These are phyloP conservation scores for Dynastes hyllus DNA, from an alignment of 2,888 invertebrate genomes.

Conservation along the genomic window DNA sequence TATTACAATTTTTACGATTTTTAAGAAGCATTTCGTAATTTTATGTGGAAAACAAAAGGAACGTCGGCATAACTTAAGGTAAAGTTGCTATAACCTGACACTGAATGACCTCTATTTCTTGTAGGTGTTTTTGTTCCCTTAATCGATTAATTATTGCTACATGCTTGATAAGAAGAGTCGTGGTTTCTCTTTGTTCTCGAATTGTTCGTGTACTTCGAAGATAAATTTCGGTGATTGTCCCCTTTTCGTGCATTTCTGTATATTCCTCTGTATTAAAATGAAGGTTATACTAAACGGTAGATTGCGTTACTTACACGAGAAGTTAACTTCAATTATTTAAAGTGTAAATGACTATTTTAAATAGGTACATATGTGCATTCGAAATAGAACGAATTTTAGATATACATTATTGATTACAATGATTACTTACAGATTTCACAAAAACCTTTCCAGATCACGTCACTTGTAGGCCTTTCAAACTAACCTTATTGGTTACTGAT, in stretches of 20 bases:
- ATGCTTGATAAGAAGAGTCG: slow-evolving; percentile 44
- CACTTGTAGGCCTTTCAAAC: no score
- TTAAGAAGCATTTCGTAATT: slow-evolving; percentile 38
- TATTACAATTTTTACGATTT: slow-evolving; percentile 48
- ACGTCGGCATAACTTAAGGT: slow-evolving; percentile 27
- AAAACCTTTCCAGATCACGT: no score
- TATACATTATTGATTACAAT: no score
- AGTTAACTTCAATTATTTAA: no score
- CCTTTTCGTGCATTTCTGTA: slow-evolving; percentile 9
- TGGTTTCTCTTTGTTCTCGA: slow-evolving; percentile 41
- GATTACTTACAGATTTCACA: no score
- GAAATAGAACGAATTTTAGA: no score
- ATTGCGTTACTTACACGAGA: neutral
- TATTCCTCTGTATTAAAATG: neutral
- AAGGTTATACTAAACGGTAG: neutral
- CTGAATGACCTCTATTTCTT: slow-evolving; percentile 44
- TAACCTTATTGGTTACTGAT: no score
- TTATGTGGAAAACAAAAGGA: slow-evolving; percentile 30
- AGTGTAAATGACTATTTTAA: no score
- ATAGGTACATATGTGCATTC: no score
- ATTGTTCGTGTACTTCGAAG: slow-evolving; percentile 19
- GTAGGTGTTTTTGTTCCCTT: slow-evolving; percentile 45
- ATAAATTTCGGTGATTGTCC: slow-evolving; percentile 29
- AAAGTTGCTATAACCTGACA: slow-evolving; percentile 32
- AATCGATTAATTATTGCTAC: slow-evolving; percentile 48